Conservation (phyloP, 1,140 invertebrate genomes). For the Polypedilum vanderplanki region DNA sequence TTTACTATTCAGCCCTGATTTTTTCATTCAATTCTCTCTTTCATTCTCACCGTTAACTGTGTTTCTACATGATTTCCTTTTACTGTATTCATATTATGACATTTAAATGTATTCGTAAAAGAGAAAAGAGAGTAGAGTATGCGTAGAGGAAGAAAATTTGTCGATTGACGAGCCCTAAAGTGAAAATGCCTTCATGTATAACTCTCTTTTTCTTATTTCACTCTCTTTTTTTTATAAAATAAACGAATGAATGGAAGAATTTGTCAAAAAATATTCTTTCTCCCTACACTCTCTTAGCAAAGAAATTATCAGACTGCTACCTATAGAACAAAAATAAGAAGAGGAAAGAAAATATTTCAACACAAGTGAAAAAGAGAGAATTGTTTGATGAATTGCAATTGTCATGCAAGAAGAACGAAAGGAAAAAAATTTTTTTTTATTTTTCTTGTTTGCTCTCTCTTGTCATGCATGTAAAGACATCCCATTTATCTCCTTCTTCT, state of each 20-base stretch:
- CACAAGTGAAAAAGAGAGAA: background rate
- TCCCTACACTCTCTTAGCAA: background rate
- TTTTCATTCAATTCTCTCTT: background rate
- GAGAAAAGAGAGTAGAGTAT: constrained; percentile 1
- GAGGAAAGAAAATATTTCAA: no score
- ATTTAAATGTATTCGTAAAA: background rate
- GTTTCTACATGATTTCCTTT: background rate
- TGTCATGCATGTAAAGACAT: background rate
- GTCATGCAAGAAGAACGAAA: background rate
- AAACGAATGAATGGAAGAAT: background rate
- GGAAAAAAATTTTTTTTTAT: background rate
- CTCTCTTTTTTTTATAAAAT: no score
- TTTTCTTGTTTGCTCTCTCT: background rate
- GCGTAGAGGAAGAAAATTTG: background rate
- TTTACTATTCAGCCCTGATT: constrained; percentile 1
- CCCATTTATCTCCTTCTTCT: background rate
- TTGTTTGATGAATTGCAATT: constrained; percentile 19
- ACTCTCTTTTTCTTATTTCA: no score
- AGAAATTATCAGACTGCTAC: no score
- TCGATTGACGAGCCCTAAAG: background rate
- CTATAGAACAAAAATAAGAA: no score
- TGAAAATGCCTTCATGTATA: no score
- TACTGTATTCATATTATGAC: background rate
- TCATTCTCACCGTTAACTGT: background rate
- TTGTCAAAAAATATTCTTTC: background rate